Conservation (phyloP, 2,113 vertebrate species). For the Elaphurus davidianus region DNA sequence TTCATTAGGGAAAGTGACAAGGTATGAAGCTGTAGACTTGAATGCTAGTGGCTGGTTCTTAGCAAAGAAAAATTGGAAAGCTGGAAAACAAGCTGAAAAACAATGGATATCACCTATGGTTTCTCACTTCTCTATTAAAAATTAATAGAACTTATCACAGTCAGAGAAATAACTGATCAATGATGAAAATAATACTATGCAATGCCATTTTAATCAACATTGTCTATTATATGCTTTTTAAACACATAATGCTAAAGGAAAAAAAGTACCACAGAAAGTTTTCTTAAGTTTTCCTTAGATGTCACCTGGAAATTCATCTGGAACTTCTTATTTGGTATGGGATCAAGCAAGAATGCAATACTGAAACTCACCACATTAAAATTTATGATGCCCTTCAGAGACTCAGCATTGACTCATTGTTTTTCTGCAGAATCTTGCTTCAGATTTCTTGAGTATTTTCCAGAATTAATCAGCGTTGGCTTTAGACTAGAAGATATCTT, state of each 20-base stretch:
- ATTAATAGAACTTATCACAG: neutral
- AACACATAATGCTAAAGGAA: neutral
- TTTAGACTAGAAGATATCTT: neutral
- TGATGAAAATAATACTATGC: neutral
- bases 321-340: conserved; percentile 16
- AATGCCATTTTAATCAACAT: neutral
- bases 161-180: neutral
- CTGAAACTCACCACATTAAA: conserved; percentile 28
- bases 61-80: neutral
- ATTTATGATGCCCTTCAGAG: conserved; percentile 7
- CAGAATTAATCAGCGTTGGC: conserved; percentile 13
- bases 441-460: conserved; percentile 19
- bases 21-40: neutral
- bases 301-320: neutral
- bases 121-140: neutral
- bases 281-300: neutral
- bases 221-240: neutral
- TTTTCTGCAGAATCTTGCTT: conserved; percentile 3
- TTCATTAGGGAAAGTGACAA: neutral
- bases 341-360: conserved; percentile 1
- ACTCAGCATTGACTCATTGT: neutral
- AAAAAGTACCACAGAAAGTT: neutral
- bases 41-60: neutral
- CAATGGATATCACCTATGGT: neutral
- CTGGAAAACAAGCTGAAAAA: neutral